These are phyloP conservation scores for Indicator maculatus DNA, from an alignment of 2,113 vertebrate genomes.

Conservation along the genomic window DNA sequence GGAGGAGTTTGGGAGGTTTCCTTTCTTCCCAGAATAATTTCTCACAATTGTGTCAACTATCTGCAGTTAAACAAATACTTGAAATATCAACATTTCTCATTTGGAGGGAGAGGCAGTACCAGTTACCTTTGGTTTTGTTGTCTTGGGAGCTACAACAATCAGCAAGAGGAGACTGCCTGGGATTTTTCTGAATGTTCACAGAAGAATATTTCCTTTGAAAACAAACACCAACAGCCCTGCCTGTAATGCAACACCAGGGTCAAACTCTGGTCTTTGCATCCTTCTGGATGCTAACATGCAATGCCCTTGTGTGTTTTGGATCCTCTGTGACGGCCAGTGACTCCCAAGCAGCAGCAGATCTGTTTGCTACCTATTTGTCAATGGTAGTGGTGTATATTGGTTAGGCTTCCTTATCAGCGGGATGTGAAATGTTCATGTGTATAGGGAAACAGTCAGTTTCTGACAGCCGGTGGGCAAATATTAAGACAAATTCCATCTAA, in stretches of 20 bases:
- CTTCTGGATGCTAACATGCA: background rate
- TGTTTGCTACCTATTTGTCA: background rate
- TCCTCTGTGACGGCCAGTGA: background rate
- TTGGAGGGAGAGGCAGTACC: conserved; percentile 1
- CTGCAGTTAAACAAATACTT: conserved; percentile 62
- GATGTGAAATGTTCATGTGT: background rate
- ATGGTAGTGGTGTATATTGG: background rate
- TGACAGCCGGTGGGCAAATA: background rate
- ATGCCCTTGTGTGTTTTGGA: background rate
- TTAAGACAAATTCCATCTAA: background rate
- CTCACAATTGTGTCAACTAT: conserved; percentile 77
- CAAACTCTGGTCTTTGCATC: background rate
- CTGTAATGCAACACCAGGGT: background rate
- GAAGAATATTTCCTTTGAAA: conserved; percentile 30
- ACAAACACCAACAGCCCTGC: conserved; percentile 7
- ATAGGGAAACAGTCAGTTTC: background rate
- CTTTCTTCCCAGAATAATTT: conserved; percentile 37
- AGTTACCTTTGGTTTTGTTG: conserved; percentile 26
- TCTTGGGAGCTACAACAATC: conserved; percentile 23
- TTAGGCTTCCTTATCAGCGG: background rate
- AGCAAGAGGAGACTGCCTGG: background rate
- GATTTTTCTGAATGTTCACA: background rate
- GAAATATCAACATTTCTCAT: conserved; percentile 45
- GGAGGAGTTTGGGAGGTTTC: conserved; percentile 1
- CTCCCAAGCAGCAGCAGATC: background rate